phyloP scores from a whole-genome alignment of 1,140 invertebrate species.

The Odontomachus brunneus region DNA sequence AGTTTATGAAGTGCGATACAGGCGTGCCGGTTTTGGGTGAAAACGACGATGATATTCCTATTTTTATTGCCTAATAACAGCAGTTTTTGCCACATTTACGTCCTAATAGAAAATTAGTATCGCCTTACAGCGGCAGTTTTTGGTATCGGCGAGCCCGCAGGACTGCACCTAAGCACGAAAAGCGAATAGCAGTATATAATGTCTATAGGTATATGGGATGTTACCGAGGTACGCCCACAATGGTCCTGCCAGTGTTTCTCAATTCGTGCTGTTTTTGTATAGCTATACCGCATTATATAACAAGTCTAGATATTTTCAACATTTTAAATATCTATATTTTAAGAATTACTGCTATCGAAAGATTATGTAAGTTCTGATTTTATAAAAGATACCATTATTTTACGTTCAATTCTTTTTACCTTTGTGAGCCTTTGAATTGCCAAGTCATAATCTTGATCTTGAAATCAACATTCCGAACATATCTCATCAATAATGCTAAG shows the following conservation, averaged over 20 bases:
- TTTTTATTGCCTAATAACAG: constrained; percentile 71
- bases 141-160: constrained; percentile 67
- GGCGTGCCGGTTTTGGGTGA: constrained; percentile 22
- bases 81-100: constrained; percentile 70
- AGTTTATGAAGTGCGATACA: constrained; percentile 5
- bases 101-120: constrained; percentile 82
- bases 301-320: neutral
- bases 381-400: neutral
- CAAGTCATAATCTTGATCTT: neutral
- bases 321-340: neutral
- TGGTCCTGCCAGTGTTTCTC: constrained; percentile 80
- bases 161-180: constrained; percentile 82
- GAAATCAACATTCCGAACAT: neutral
- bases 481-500: neutral
- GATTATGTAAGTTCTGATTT: neutral
- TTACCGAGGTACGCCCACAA: constrained; percentile 80
- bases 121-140: constrained; percentile 77
- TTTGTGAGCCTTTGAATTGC: neutral
- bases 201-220: constrained; percentile 80
- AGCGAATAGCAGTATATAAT: constrained; percentile 79
- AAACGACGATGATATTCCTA: constrained; percentile 45
- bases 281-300: neutral
- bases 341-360: neutral
- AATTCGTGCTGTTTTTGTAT: constrained; percentile 57
- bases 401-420: neutral